Conservation (phyloP, 2,888 invertebrate species). For the Drosophila birchii region DNA sequence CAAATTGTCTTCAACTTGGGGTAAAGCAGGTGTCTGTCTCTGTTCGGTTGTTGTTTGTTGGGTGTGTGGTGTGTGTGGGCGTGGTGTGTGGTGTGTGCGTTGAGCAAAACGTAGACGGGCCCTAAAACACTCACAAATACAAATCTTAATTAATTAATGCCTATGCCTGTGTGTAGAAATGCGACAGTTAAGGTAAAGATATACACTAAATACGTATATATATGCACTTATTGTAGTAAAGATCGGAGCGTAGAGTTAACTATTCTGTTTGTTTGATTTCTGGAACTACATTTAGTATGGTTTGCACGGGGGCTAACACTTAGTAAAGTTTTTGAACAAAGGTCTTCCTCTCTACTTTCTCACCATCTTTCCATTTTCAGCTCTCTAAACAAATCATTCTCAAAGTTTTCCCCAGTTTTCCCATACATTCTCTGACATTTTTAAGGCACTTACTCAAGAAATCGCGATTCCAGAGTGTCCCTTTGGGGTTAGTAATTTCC, state of each 20-base stretch:
- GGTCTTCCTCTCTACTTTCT: conserved; percentile 23
- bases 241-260: conserved; percentile 73
- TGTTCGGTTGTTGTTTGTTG: conserved; percentile 5
- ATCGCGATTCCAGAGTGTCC: conserved; percentile 56
- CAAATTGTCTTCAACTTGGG: conserved; percentile 62
- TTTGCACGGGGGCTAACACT: conserved; percentile 39
- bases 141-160: conserved; percentile 37
- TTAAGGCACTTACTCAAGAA: conserved; percentile 77
- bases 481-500: conserved; percentile 43
- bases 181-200: conserved; percentile 40
- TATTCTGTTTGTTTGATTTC: conserved; percentile 52
- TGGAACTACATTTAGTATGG: conserved; percentile 53
- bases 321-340: conserved; percentile 44
- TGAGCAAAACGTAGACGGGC: conserved; percentile 44
- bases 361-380: not conserved
- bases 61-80: conserved; percentile 19
- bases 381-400: not conserved
- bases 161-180: conserved; percentile 37
- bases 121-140: conserved; percentile 62
- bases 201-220: conserved; percentile 39
- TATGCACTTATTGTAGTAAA: conserved; percentile 46
- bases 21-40: conserved; percentile 49
- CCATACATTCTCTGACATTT: conserved; percentile 45
- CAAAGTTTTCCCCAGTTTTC: not conserved
- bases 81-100: conserved; percentile 44